Base-by-base conservation (phyloP, 2,888 invertebrate species). In the Ennomos quercinarius region DNA sequence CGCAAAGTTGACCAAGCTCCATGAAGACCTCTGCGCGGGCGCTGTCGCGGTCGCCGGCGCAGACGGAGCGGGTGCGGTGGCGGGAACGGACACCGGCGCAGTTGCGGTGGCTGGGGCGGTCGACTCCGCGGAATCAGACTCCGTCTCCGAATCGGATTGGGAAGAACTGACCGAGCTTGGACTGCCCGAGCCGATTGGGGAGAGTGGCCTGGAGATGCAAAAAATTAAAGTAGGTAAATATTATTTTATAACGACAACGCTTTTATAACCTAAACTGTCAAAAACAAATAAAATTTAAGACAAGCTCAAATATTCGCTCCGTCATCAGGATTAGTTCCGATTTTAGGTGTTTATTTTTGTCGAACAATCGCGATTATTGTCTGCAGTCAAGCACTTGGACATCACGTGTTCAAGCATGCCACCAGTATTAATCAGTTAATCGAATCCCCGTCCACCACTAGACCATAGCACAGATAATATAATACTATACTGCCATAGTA, bases 121-220 rank as follows among this genome's bases (percentile, higher is more conserved):
- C 0, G 95, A 94, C 73, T 94, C 95, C 40, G 94, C 94, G 0
- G 94, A 94, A 1, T 95, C 95, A 6, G 93, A 92, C 72, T 94
- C 89, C 74, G 76, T 73, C 43, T 82, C 83, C 0, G 83, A 81
- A 62, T 83, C 82, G 9, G 83, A 82, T 1, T 74, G 82, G 10
- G 83, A 83, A 1, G 83, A 83, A 63, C 94, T 92, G 74, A 92
- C 90, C 69, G 94, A 77, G 78, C 93, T 85, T 38, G 88, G 87
- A 67, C 89, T 85, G 67, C 87, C 80, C 71, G 94, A 83, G 54
- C 90, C 80, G 87, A 94, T 79, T 62, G 93, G 81, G 61, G 93
- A 80, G 68, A 90, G 77, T 71, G 89, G 86, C 63, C 92, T 93
- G 87, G 68, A 82, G 71, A 57, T 8, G 38, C 35, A 35, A 38